Evolutionary conservation across 2,888 invertebrate genomes (phyloP), one percentile per base, ranked within the genome.

Genomic region (Ctenicera cuprea): DNA sequence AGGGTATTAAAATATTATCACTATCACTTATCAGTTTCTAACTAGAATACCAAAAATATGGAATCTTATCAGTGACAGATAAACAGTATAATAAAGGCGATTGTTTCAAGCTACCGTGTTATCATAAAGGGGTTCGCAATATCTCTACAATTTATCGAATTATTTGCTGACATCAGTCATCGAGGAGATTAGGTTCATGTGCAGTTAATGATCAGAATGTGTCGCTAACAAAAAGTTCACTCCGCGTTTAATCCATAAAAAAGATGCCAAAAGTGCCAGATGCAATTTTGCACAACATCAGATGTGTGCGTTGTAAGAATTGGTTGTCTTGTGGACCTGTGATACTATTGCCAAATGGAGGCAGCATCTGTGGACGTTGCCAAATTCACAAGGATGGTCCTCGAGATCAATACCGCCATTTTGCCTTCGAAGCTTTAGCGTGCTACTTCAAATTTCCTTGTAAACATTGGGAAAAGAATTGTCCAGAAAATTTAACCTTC

Each of bases 351-450:
- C 82, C 84, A 7, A 81, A 84, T 63, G 82, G 82, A 38, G 78
- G 76, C 43, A 81, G 83, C n/a, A 64, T 85, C 3, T 87, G 87
- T 74, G 86, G 86, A 65, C 80, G 86, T 67, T 87, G 87, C 76
- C 68, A 73, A 9, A 45, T 12, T 9, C 50, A 57, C 41, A 41
- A 41, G 9, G 59, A 54, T 9, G 64, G 59, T 11, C 70, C 71
- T 3, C 38, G 45, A 8, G 73, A 62, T 61, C 61, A 76, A 26
- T 83, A 82, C 73, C 80, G 83, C 43, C 85, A 85, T 74, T 73
- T 77, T 11, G 79, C 84, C 0, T 87, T 83, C 72, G 86, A 86
- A 78, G 82, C 82, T 0, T 63, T 86, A 16, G 86, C 86, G 8
- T 80, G 82, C 8, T 81, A 82, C 61, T 87, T 85, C 75, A 54